Percentiles rank a stretch among this genome's conserved stretches.
These are phyloP conservation scores for Chloroclystis v-ata DNA, from an alignment of 2,888 invertebrate genomes.

Conservation along the genomic window DNA sequence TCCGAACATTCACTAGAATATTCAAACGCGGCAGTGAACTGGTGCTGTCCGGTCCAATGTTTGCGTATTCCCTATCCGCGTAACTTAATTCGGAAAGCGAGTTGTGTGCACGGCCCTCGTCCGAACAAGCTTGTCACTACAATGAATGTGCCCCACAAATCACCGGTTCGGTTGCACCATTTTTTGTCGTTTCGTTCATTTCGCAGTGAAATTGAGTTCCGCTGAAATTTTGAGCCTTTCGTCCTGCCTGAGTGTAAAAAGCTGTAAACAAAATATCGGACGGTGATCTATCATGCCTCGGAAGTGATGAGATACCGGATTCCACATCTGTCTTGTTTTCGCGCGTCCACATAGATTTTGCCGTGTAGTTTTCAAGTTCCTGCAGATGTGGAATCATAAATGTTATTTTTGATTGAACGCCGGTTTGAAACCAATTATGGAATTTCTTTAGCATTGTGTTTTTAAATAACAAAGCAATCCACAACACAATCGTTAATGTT, in stretches of 20 bases:
- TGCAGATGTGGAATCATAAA: background rate
- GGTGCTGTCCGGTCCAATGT: constrained; percentile 30
- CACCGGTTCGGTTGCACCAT: constrained; percentile 62
- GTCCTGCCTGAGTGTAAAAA: constrained; percentile 39
- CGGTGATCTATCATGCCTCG: constrained; percentile 33
- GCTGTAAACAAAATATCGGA: constrained; percentile 46
- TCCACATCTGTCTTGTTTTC: constrained; percentile 27
- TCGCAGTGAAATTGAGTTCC: constrained; percentile 68
- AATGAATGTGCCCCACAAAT: constrained; percentile 74
- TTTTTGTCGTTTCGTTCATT: constrained; percentile 70
- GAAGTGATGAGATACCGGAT: constrained; percentile 34
- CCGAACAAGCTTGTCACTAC: constrained; percentile 70
- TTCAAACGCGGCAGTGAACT: constrained; percentile 8
- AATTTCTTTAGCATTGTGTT: background rate
- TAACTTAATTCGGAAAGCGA: constrained; percentile 49
- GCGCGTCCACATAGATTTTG: constrained; percentile 7
- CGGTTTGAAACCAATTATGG: background rate
- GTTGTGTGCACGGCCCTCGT: constrained; percentile 47
- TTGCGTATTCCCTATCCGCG: constrained; percentile 41
- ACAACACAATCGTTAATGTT: constrained; percentile 21
- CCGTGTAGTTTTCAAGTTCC: background rate
- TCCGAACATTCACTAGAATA: constrained; percentile 12
- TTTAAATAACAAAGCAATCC: constrained; percentile 6
- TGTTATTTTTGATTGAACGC: background rate
- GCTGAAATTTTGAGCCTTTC: constrained; percentile 49